Conservation (phyloP, 1,140 invertebrate species). For the Aphelenchoides besseyi region DNA sequence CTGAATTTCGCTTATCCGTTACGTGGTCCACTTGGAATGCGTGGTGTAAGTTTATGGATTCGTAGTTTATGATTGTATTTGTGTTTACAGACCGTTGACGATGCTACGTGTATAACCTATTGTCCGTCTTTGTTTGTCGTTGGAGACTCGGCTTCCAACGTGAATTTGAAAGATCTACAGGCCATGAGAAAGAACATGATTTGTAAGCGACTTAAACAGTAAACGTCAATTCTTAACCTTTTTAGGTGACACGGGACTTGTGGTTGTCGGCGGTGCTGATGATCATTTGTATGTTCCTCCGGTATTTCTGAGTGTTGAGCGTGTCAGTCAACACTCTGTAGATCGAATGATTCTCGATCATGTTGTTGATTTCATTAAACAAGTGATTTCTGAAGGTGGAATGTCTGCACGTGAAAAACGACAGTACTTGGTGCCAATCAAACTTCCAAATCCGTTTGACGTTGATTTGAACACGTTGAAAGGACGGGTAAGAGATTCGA, state of each 20-base stretch:
- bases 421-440: slow-evolving; percentile 41
- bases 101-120: slow-evolving; percentile 42
- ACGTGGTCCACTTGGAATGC: slow-evolving; percentile 24
- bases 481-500: too few relatives aligned
- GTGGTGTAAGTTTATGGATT: slow-evolving; percentile 30
- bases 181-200: slow-evolving; percentile 40
- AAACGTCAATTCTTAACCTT: not conserved
- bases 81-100: slow-evolving; percentile 32
- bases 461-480: slow-evolving; percentile 34
- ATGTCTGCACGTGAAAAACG: slow-evolving; percentile 34
- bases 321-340: slow-evolving; percentile 37
- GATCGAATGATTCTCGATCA: slow-evolving; percentile 49
- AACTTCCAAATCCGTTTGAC: slow-evolving; percentile 39
- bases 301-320: slow-evolving; percentile 29
- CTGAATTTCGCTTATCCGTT: slow-evolving; percentile 40
- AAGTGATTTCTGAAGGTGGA: slow-evolving; percentile 38
- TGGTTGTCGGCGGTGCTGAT: slow-evolving; percentile 42
- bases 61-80: too few relatives aligned
- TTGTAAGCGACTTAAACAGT: slow-evolving; percentile 2
- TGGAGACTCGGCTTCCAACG: slow-evolving; percentile 34
- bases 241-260: slow-evolving; percentile 30
- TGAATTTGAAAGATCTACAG: slow-evolving; percentile 31
- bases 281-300: slow-evolving; percentile 45
- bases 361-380: slow-evolving; percentile 43
- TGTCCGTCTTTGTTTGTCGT: slow-evolving; percentile 43